phyloP scores from a whole-genome alignment of 2,113 vertebrate genomes.

The Indri indri region DNA sequence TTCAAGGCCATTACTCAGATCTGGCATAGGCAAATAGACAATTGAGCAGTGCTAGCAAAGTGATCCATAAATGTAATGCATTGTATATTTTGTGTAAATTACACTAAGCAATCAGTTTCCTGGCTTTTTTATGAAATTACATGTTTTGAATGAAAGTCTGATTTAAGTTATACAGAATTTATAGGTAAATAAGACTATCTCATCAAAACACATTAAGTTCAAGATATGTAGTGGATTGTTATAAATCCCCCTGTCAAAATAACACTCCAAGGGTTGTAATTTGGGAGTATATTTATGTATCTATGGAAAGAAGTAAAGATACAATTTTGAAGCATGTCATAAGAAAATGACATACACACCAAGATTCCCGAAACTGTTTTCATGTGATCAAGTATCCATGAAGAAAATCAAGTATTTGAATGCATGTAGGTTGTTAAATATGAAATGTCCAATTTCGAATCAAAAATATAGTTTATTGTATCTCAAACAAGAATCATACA shows the following conservation, averaged over 20 bases:
- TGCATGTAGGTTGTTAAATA: not conserved
- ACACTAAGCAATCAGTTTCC: not conserved
- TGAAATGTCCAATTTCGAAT: too few species aligned
- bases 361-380: not conserved
- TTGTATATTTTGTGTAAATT: not conserved
- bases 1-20: not conserved
- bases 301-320: not conserved
- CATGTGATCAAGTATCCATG: not conserved
- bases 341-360: not conserved
- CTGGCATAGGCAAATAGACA: not conserved
- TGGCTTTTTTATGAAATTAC: slow-evolving; percentile 3
- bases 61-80: not conserved
- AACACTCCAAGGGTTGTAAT: not conserved
- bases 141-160: slow-evolving; percentile 4
- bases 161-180: not conserved
- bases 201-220: not conserved
- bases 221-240: not conserved
- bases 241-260: not conserved
- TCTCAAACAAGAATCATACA: too few species aligned
- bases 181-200: not conserved
- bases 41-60: not conserved
- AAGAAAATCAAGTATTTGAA: not conserved
- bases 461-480: too few species aligned
- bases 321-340: slow-evolving; percentile 8
- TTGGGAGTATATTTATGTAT: not conserved